Evolutionary conservation across 2,113 vertebrate genomes (phyloP).

Genomic region (Forbesichthys agassizii): DNA sequence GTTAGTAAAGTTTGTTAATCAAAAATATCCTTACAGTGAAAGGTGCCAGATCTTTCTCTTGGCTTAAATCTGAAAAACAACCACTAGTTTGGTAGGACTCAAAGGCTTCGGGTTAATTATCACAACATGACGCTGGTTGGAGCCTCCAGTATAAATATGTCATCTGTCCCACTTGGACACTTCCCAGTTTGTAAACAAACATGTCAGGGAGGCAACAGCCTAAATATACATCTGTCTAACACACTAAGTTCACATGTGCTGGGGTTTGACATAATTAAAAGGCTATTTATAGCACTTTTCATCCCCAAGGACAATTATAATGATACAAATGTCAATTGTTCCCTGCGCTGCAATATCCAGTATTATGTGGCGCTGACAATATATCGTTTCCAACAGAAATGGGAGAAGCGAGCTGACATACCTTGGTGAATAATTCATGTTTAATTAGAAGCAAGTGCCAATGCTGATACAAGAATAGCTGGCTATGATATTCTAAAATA

Average conservation of each 20-base stretch:
- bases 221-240: conserved; percentile 26
- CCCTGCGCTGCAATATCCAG: neutral
- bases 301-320: neutral
- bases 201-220: conserved; percentile 27
- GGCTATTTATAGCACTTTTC: conserved; percentile 11
- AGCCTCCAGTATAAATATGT: conserved; percentile 54
- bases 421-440: conserved; percentile 46
- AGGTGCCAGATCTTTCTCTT: neutral
- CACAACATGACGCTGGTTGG: conserved; percentile 23
- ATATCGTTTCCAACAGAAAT: neutral
- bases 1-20: too few relatives aligned
- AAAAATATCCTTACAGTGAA: neutral
- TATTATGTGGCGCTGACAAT: neutral
- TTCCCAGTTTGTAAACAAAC: conserved; percentile 34
- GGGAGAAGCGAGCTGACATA: conserved; percentile 2
- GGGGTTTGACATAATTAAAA: conserved; percentile 24
- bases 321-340: neutral
- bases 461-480: conserved; percentile 28
- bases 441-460: conserved; percentile 26
- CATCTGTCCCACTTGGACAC: conserved; percentile 52
- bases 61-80: neutral
- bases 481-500: conserved; percentile 41
- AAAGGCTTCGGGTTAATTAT: conserved; percentile 47
- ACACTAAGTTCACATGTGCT: conserved; percentile 13
- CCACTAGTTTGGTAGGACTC: conserved; percentile 24